phyloP scores from a whole-genome alignment of 1,140 invertebrate genomes.

The Asobara japonica region DNA sequence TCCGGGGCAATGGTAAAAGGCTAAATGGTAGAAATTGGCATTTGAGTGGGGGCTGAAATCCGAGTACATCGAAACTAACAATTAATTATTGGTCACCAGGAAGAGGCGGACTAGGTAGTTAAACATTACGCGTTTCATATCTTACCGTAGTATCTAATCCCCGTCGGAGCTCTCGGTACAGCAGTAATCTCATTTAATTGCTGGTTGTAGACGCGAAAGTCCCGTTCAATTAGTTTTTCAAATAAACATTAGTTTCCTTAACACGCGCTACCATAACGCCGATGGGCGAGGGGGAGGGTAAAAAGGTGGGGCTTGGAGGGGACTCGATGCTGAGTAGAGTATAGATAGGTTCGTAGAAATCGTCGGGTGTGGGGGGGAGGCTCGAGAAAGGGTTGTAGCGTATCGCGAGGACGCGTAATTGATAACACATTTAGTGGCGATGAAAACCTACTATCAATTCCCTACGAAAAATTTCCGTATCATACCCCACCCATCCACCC shows the following conservation, averaged over 20 bases:
- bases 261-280: slow-evolving; percentile 65
- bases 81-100: slow-evolving; percentile 61
- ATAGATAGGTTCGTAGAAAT: not conserved
- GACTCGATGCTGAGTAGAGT: too few species aligned
- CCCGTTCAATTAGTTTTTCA: slow-evolving; percentile 69
- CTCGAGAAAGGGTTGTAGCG: not conserved
- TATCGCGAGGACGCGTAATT: not conserved
- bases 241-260: slow-evolving; percentile 69
- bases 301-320: slow-evolving; percentile 14
- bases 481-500: too few species aligned
- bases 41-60: too few species aligned
- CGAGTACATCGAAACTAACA: slow-evolving; percentile 56
- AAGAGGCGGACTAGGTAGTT: slow-evolving; percentile 54
- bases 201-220: slow-evolving; percentile 66
- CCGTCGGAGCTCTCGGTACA: slow-evolving; percentile 54
- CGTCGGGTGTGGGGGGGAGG: not conserved
- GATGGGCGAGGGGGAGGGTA: slow-evolving; percentile 44
- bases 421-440: too few species aligned
- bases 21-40: too few species aligned
- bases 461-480: too few species aligned
- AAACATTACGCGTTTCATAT: slow-evolving; percentile 67
- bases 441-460: too few species aligned
- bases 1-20: too few species aligned
- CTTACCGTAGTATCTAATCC: slow-evolving; percentile 66
- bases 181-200: slow-evolving; percentile 68